These are phyloP conservation scores for Tupaia chinensis DNA, from an alignment of 2,113 vertebrate species.

Conservation along the genomic window DNA sequence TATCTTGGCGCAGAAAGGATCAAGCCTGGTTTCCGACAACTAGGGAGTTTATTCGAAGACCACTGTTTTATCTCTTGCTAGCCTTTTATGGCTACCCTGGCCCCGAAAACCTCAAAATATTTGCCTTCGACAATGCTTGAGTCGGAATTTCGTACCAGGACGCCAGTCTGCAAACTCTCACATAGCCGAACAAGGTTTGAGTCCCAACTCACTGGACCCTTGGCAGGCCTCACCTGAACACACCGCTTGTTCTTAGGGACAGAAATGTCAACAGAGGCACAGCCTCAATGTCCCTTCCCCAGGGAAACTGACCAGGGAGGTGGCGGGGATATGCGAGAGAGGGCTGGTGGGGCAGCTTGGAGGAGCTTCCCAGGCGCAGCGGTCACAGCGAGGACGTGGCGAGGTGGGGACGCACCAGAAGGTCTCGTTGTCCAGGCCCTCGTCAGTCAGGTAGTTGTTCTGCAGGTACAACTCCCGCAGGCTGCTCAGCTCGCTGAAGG, in stretches of 20 bases:
- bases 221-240: neutral
- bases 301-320: neutral
- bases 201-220: neutral
- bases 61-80: neutral
- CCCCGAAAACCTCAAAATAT: neutral
- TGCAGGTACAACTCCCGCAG: constrained; percentile 97
- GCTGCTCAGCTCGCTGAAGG: constrained; percentile 91
- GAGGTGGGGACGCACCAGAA: constrained; percentile 91
- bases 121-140: constrained; percentile 16
- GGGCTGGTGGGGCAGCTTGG: neutral
- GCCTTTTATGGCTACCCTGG: neutral
- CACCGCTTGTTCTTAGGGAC: neutral
- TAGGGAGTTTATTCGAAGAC: neutral
- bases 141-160: neutral
- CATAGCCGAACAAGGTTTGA: no score
- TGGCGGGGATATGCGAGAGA: no score
- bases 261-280: neutral
- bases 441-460: constrained; percentile 95
- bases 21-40: neutral
- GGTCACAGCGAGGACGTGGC: neutral
- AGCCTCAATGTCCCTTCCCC: neutral
- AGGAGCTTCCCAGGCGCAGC: neutral
- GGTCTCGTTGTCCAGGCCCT: constrained; percentile 96
- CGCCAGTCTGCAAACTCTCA: neutral
- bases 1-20: neutral